These are phyloP conservation scores for Marmota monax DNA, from an alignment of 2,113 vertebrate species.

Conservation along the genomic window DNA sequence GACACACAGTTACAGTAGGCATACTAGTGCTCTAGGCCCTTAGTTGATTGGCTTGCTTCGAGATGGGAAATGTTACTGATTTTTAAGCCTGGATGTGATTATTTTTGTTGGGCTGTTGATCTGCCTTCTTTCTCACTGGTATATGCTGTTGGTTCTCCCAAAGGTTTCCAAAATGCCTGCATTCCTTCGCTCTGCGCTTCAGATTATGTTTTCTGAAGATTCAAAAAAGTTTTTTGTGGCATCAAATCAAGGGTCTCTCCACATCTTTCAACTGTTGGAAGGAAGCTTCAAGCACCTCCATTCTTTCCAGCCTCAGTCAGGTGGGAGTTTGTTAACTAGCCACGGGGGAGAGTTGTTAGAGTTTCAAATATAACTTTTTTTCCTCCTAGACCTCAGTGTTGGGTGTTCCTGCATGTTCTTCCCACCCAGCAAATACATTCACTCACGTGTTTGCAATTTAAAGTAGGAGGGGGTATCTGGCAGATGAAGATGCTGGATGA, in stretches of 20 bases:
- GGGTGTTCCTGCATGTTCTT: neutral
- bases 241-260: slow-evolving; percentile 87
- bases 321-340: slow-evolving; percentile 80
- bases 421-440: neutral
- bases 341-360: neutral
- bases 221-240: slow-evolving; percentile 92
- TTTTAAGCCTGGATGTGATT: neutral
- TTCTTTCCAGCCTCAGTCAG: slow-evolving; percentile 89
- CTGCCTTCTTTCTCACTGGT: neutral
- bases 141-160: neutral
- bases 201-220: slow-evolving; percentile 94
- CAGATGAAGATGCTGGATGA: slow-evolving; percentile 34
- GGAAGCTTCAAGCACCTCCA: slow-evolving; percentile 89
- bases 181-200: slow-evolving; percentile 87
- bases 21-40: neutral
- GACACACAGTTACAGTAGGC: neutral
- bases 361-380: neutral
- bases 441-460: slow-evolving; percentile 55
- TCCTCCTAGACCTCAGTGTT: neutral
- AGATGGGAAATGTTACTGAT: neutral
- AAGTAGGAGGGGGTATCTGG: slow-evolving; percentile 68
- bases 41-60: neutral
- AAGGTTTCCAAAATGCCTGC: slow-evolving; percentile 92
- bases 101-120: neutral
- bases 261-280: slow-evolving; percentile 87